These are phyloP conservation scores for Acanthurus lineatus DNA, from an alignment of 2,797 vertebrate species.

Conservation along the genomic window DNA sequence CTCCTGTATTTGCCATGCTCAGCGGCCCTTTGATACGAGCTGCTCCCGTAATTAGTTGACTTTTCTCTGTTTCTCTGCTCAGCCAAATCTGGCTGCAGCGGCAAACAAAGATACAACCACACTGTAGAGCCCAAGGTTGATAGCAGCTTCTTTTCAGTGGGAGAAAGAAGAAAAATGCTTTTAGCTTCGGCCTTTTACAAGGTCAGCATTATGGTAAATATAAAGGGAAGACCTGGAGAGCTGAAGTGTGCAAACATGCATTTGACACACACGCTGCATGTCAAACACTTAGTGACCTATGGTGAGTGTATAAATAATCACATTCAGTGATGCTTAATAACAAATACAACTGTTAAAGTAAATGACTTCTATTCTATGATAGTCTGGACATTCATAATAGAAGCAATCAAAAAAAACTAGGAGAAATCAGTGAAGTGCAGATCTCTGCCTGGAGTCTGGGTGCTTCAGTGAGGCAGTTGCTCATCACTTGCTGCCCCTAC, in stretches of 20 bases:
- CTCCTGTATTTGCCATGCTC: conserved; percentile 59
- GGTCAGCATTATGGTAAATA: conserved; percentile 42
- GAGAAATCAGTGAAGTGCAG: neutral
- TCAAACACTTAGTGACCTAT: conserved; percentile 9
- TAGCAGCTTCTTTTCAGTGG: conserved; percentile 34
- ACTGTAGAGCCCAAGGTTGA: conserved; percentile 16
- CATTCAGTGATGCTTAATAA: conserved; percentile 7
- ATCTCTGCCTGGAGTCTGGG: too few relatives aligned
- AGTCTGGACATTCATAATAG: neutral
- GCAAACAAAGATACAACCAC: conserved; percentile 42
- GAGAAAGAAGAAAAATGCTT: conserved; percentile 4
- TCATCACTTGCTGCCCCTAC: too few relatives aligned
- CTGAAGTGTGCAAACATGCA: neutral
- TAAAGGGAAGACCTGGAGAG: conserved; percentile 15
- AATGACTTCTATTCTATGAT: conserved; percentile 1
- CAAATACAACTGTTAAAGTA: neutral
- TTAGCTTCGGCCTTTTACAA: conserved; percentile 43
- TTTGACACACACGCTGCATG: neutral
- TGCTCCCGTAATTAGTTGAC: conserved; percentile 69
- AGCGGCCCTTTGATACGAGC: conserved; percentile 72
- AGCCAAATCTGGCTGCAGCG: conserved; percentile 46
- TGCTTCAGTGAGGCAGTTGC: too few relatives aligned
- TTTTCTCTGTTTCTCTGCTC: conserved; percentile 54
- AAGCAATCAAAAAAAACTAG: too few relatives aligned
- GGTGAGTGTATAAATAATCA: neutral